A percentile compares a stretch with the other conserved stretches of the same genome.
Conservation (phyloP, 2,888 invertebrate species). For the Drosophila rubida region DNA sequence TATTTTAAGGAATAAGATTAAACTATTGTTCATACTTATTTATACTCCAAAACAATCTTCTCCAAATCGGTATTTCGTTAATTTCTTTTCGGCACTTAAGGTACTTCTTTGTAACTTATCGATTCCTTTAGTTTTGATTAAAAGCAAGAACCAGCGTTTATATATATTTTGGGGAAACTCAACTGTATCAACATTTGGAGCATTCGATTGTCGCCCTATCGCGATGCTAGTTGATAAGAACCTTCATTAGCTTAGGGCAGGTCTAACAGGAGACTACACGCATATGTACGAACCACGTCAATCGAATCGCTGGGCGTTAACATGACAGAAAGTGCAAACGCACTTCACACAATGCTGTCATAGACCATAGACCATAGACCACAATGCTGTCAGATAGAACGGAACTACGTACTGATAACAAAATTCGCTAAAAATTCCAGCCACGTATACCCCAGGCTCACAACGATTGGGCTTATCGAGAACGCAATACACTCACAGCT, state of each 20-base stretch:
- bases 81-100: background rate
- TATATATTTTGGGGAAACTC: too few relatives aligned
- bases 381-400: conserved; percentile 8
- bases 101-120: background rate
- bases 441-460: conserved; percentile 26
- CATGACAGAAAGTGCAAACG: conserved; percentile 11
- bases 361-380: too few relatives aligned
- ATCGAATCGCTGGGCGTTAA: conserved; percentile 1
- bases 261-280: conserved; percentile 3
- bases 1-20: too few relatives aligned
- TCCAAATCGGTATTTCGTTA: background rate
- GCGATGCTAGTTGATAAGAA: conserved; percentile 17
- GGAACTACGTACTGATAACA: conserved; percentile 29
- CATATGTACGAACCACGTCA: background rate
- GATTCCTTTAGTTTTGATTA: background rate
- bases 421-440: conserved; percentile 39
- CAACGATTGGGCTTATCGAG: conserved; percentile 13
- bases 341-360: conserved; percentile 1
- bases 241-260: conserved; percentile 52
- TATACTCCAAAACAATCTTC: background rate
- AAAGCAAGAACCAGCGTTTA: background rate
- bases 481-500: background rate
- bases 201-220: background rate
- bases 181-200: background rate
- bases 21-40: background rate